phyloP scores from a whole-genome alignment of 2,888 invertebrate species.

The Alloscopus bannaensis region DNA sequence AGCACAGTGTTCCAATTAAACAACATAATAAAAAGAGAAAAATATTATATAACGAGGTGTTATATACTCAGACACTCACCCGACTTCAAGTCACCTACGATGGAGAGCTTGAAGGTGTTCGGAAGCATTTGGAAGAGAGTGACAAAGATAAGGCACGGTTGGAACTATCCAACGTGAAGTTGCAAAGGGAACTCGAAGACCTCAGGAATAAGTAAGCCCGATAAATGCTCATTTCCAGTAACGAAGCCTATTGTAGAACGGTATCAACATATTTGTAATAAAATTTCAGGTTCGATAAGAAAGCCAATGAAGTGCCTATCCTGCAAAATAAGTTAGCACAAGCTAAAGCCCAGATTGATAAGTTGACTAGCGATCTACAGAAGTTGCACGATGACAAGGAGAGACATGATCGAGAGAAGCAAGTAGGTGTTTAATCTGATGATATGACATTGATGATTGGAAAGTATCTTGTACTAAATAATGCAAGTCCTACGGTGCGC shows the following conservation, averaged over 20 bases:
- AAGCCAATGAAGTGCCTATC: conserved; percentile 63
- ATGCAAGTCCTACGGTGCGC: too few relatives aligned
- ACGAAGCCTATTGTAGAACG: too few relatives aligned
- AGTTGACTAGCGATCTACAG: conserved; percentile 64
- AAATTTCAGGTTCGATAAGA: conserved; percentile 65
- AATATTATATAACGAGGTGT: conserved; percentile 1
- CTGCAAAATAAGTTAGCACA: conserved; percentile 65
- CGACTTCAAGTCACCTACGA: conserved; percentile 67
- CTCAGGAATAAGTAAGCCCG: conserved; percentile 57
- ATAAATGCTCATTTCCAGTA: too few relatives aligned
- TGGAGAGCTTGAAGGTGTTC: conserved; percentile 64
- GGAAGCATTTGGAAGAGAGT: conserved; percentile 64
- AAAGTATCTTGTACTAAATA: too few relatives aligned
- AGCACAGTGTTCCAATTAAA: conserved; percentile 1
- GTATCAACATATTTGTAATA: too few relatives aligned
- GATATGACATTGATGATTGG: too few relatives aligned
- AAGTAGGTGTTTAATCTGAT: conserved; percentile 52
- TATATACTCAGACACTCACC: conserved; percentile 53
- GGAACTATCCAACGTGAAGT: conserved; percentile 56
- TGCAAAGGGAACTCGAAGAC: conserved; percentile 66
- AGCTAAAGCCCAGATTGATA: conserved; percentile 64
- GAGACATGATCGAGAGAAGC: conserved; percentile 59
- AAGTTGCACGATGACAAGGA: conserved; percentile 66
- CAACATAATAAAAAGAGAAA: not conserved
- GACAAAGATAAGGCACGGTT: conserved; percentile 65